These are phyloP conservation scores for Natator depressus DNA, from an alignment of 2,113 vertebrate species.

Conservation along the genomic window DNA sequence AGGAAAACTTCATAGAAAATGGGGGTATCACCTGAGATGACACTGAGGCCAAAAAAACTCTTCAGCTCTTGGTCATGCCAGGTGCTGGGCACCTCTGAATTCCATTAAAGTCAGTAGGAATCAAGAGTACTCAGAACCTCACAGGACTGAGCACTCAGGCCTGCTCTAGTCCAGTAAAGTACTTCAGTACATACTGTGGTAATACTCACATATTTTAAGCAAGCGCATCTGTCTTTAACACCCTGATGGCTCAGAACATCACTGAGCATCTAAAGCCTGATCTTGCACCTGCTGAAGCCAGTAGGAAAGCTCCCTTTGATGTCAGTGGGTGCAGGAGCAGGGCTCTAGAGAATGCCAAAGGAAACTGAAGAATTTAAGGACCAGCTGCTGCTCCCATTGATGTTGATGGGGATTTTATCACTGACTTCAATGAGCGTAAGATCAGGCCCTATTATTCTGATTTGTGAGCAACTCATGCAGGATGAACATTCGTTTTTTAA, in stretches of 20 bases:
- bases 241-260: neutral
- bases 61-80: neutral
- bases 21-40: neutral
- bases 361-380: neutral
- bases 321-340: neutral
- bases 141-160: neutral
- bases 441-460: neutral
- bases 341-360: neutral
- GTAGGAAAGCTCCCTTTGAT: fast-evolving
- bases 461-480: neutral
- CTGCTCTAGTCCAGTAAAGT: neutral
- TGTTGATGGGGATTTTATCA: neutral
- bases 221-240: neutral
- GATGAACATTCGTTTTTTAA: neutral
- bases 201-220: neutral
- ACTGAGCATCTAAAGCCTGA: neutral
- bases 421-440: neutral
- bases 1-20: neutral
- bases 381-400: neutral
- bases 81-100: neutral
- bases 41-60: neutral
- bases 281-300: neutral
- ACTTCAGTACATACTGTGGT: neutral
- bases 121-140: neutral
- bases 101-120: neutral